A percentile compares a stretch with the other conserved stretches of the same genome.
These are phyloP conservation scores for Drosophila siamana DNA, from an alignment of 2,888 invertebrate genomes.

Conservation along the genomic window DNA sequence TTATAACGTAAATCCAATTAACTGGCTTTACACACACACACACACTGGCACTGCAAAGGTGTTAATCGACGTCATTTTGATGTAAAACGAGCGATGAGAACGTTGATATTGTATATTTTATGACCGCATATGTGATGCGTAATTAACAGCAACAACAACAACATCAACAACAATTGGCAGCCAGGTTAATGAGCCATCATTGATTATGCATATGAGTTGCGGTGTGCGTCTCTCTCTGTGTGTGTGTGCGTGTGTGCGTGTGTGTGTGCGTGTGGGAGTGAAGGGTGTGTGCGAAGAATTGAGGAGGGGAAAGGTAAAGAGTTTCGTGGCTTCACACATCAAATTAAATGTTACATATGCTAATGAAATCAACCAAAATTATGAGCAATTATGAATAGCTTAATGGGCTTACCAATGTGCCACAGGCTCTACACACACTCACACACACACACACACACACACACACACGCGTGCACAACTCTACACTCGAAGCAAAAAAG, in stretches of 20 bases:
- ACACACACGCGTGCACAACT: neutral
- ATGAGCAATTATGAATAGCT: conserved; percentile 78
- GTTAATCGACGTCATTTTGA: conserved; percentile 77
- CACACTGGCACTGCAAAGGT: conserved; percentile 46
- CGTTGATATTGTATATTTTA: conserved; percentile 72
- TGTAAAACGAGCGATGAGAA: conserved; percentile 72
- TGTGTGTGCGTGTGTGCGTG: neutral
- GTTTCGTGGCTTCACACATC: conserved; percentile 64
- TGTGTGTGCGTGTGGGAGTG: too few species aligned
- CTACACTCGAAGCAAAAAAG: conserved; percentile 14
- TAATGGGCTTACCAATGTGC: conserved; percentile 61
- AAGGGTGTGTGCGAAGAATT: conserved; percentile 17
- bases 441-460: neutral
- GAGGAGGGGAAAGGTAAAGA: conserved; percentile 1
- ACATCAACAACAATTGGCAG: conserved; percentile 45
- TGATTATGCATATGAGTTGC: conserved; percentile 75
- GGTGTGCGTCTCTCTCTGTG: conserved; percentile 25
- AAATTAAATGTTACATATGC: conserved; percentile 78
- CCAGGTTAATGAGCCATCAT: conserved; percentile 79
- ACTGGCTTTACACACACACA: conserved; percentile 49
- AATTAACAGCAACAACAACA: conserved; percentile 67
- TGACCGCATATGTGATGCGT: conserved; percentile 68
- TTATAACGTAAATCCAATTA: conserved; percentile 78
- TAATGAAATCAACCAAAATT: conserved; percentile 79
- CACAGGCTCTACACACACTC: conserved; percentile 7